Percentiles rank a stretch among this genome's conserved stretches.
phyloP scores from a whole-genome alignment of 2,888 invertebrate species.

The Eristalis tenax region DNA sequence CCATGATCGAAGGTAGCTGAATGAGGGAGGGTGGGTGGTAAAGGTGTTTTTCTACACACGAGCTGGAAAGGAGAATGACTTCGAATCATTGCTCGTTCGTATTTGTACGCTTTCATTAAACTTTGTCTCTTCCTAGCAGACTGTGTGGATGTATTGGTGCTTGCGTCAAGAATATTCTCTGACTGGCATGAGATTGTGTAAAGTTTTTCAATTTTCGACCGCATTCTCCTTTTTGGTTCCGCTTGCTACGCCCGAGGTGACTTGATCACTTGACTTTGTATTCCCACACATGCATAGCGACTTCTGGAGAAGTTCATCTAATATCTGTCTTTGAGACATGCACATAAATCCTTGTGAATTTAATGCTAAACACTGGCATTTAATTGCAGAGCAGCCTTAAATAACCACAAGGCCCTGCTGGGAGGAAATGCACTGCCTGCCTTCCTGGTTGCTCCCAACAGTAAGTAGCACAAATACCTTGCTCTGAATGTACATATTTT shows the following conservation, averaged over 20 bases:
- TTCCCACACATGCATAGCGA: not conserved
- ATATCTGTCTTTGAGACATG: not conserved
- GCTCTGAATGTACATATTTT: not conserved
- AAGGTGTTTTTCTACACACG: slow-evolving; percentile 14
- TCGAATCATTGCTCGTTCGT: not conserved
- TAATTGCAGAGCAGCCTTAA: slow-evolving; percentile 58
- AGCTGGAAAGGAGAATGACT: slow-evolving; percentile 6
- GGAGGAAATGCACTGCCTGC: slow-evolving; percentile 22
- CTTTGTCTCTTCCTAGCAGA: slow-evolving; percentile 19
- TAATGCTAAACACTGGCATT: slow-evolving; percentile 40
- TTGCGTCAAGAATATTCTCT: not conserved
- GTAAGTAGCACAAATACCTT: not conserved
- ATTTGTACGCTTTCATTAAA: slow-evolving; percentile 35
- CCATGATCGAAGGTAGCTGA: slow-evolving; percentile 34
- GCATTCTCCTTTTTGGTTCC: slow-evolving; percentile 28
- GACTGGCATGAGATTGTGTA: slow-evolving; percentile 40
- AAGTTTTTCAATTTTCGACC: slow-evolving; percentile 62
- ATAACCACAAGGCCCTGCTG: slow-evolving; percentile 45
- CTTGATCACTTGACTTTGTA: slow-evolving; percentile 23
- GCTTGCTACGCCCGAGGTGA: slow-evolving; percentile 24
- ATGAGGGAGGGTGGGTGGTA: not conserved
- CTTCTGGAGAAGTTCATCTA: not conserved
- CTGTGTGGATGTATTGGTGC: too few relatives aligned
- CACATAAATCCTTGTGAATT: not conserved
- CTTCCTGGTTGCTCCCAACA: not conserved